Percentiles rank a stretch among this genome's conserved stretches.
These are phyloP conservation scores for Galbula dea DNA, from an alignment of 2,113 vertebrate genomes.

Conservation along the genomic window DNA sequence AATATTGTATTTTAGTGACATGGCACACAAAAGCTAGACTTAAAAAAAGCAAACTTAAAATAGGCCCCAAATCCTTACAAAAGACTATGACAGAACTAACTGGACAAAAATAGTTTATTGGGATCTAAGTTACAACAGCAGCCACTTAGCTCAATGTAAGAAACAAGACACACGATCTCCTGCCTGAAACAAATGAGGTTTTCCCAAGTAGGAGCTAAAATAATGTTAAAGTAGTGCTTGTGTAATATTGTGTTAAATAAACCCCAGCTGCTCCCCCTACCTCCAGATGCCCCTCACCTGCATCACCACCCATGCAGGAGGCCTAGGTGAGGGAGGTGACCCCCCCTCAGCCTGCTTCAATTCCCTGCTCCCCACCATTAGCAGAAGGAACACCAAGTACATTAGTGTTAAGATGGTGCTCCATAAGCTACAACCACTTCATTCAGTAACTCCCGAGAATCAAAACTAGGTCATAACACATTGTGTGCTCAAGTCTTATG, in stretches of 20 bases:
- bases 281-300: background rate
- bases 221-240: background rate
- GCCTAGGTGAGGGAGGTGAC: accelerated
- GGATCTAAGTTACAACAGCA: background rate
- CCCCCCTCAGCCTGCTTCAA: background rate
- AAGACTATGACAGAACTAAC: background rate
- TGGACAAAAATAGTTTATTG: background rate
- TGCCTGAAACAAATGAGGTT: background rate
- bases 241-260: background rate
- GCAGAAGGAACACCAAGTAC: background rate
- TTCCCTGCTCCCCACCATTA: background rate
- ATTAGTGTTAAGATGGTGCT: background rate
- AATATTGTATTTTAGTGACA: background rate
- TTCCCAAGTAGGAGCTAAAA: background rate
- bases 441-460: background rate
- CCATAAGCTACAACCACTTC: too few species aligned
- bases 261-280: background rate
- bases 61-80: background rate
- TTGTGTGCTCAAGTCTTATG: background rate
- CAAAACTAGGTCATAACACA: background rate
- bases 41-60: background rate
- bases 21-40: background rate
- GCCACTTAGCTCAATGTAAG: background rate
- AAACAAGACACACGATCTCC: background rate
- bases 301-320: accelerated